Percentiles rank a stretch among this genome's conserved stretches.
phyloP scores from a whole-genome alignment of 2,113 vertebrate species.

The Coregonus clupeaformis region DNA sequence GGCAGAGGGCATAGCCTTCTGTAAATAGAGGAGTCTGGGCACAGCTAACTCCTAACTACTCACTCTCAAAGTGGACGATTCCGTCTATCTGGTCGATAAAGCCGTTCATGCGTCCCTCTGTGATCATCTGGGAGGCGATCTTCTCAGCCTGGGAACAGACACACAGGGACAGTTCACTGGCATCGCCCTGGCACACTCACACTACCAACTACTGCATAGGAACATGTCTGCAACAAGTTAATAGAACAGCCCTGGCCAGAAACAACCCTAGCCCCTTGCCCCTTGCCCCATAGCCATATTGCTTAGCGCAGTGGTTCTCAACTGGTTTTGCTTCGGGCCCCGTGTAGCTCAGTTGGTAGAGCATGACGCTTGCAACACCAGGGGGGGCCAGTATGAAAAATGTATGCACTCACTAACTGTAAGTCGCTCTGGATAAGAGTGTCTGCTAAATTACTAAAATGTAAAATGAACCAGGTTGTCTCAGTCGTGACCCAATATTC shows the following conservation, averaged over 20 bases:
- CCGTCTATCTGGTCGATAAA: slow-evolving; percentile 99
- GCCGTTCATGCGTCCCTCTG: slow-evolving; percentile 97
- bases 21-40: not conserved
- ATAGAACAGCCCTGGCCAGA: not conserved
- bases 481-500: no score
- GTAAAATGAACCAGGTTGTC: no score
- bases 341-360: no score
- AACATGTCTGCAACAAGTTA: not conserved
- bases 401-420: no score
- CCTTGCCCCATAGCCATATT: no score
- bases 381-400: no score
- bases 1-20: not conserved
- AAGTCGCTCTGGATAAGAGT: no score
- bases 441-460: no score
- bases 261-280: not conserved
- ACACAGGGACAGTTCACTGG: slow-evolving; percentile 9
- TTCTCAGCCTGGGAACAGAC: slow-evolving; percentile 85
- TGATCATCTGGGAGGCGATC: slow-evolving; percentile 99
- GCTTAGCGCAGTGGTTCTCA: no score
- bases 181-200: not conserved
- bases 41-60: slow-evolving; percentile 54
- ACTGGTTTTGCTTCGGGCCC: no score
- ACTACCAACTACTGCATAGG: not conserved
- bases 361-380: no score
- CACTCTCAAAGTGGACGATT: slow-evolving; percentile 99